phyloP scores from a whole-genome alignment of 2,113 vertebrate genomes.

The Chinchilla lanigera region DNA sequence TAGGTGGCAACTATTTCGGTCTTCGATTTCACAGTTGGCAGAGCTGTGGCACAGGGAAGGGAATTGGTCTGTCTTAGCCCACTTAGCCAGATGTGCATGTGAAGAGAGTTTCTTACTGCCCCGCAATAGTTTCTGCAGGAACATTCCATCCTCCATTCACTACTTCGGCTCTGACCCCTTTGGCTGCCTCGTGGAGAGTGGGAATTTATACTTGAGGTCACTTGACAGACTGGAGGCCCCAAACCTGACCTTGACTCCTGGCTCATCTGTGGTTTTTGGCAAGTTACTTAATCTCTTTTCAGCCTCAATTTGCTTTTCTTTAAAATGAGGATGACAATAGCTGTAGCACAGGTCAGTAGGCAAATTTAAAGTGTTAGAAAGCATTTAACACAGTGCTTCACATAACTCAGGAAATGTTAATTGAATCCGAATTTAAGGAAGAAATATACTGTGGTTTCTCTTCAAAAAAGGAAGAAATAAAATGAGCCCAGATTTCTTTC shows the following conservation, averaged over 20 bases:
- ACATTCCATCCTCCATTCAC: background rate
- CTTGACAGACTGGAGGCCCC: background rate
- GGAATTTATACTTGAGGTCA: background rate
- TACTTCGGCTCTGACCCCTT: background rate
- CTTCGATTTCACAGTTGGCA: conserved; percentile 70
- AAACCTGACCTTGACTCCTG: background rate
- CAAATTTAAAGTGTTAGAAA: conserved; percentile 49
- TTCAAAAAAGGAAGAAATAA: background rate
- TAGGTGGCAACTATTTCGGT: conserved; percentile 78
- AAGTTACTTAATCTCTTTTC: background rate
- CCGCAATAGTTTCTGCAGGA: background rate
- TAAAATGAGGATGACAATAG: conserved; percentile 25
- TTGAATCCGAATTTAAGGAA: conserved; percentile 51
- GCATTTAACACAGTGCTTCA: background rate
- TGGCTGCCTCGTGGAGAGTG: background rate
- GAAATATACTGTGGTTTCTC: conserved; percentile 11
- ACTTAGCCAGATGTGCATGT: conserved; percentile 76
- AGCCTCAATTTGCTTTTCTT: conserved; percentile 41
- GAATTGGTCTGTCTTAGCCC: conserved; percentile 60
- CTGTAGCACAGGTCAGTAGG: background rate
- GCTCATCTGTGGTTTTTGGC: background rate
- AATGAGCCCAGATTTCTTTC: background rate
- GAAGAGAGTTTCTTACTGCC: background rate
- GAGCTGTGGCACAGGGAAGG: conserved; percentile 63
- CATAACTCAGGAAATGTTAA: conserved; percentile 36